phyloP scores from a whole-genome alignment of 2,797 vertebrate genomes.

The Bovichtus diacanthus region DNA sequence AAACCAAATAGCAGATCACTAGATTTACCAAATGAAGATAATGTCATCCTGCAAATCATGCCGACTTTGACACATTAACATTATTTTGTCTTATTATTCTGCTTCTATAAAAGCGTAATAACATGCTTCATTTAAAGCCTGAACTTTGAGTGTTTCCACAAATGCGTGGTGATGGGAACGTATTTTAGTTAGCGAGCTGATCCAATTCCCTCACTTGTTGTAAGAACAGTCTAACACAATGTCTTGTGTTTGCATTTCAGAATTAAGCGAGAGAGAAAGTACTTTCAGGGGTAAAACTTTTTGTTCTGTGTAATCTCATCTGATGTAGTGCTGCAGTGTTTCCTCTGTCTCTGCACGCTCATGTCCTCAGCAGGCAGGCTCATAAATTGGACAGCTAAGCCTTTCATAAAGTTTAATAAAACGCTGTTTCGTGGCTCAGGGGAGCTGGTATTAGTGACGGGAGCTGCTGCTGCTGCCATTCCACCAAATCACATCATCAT shows the following conservation, averaged over 20 bases:
- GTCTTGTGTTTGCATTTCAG: conserved; percentile 68
- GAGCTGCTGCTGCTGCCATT: conserved; percentile 91
- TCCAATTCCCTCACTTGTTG: conserved; percentile 22
- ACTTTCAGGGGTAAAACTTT: conserved; percentile 78
- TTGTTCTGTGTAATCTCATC: conserved; percentile 74
- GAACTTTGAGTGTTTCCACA: background rate
- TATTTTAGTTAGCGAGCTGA: background rate
- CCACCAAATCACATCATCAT: conserved; percentile 99
- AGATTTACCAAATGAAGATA: background rate
- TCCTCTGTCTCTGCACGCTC: conserved; percentile 69
- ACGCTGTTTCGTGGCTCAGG: conserved; percentile 84
- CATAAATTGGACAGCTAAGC: conserved; percentile 89
- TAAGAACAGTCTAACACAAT: conserved; percentile 31
- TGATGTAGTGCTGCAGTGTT: conserved; percentile 73
- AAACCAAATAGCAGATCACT: background rate
- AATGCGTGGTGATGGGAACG: background rate
- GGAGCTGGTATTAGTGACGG: conserved; percentile 85
- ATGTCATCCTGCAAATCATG: background rate
- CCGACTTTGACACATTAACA: background rate
- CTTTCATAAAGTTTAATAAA: conserved; percentile 99
- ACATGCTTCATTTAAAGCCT: background rate
- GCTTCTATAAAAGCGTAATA: background rate
- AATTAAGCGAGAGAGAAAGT: conserved; percentile 58
- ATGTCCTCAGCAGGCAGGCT: conserved; percentile 81
- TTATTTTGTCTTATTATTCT: background rate